These are phyloP conservation scores for Myripristis jacobus DNA, from an alignment of 2,797 vertebrate genomes.

Conservation along the genomic window DNA sequence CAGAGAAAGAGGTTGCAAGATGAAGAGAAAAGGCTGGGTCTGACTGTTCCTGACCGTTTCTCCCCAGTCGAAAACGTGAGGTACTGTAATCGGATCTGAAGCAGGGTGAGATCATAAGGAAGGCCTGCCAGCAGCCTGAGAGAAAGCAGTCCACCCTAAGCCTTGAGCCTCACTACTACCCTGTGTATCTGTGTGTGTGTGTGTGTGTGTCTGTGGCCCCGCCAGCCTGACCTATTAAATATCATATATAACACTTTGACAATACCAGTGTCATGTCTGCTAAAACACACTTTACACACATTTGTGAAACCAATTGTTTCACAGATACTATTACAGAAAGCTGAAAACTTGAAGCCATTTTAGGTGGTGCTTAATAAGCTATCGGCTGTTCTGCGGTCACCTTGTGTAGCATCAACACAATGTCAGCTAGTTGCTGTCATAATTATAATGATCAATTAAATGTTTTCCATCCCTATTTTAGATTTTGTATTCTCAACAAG, in stretches of 20 bases:
- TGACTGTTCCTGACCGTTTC: conserved; percentile 63
- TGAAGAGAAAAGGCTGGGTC: conserved; percentile 39
- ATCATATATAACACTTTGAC: conserved; percentile 26
- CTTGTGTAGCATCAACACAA: neutral
- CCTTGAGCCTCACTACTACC: conserved; percentile 44
- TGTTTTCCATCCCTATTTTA: neutral
- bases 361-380: neutral
- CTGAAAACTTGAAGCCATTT: neutral
- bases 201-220: conserved; percentile 42
- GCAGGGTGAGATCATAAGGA: conserved; percentile 78
- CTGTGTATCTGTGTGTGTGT: conserved; percentile 46
- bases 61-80: conserved; percentile 73
- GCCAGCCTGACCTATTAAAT: conserved; percentile 42
- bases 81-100: conserved; percentile 80
- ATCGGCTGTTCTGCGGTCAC: neutral
- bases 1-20: conserved; percentile 18
- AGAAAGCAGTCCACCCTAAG: conserved; percentile 66
- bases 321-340: neutral
- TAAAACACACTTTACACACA: conserved; percentile 22
- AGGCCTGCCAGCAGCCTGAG: conserved; percentile 71
- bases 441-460: neutral
- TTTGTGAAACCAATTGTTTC: neutral
- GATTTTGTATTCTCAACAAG: no score
- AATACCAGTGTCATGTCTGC: conserved; percentile 7
- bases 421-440: neutral